A percentile compares a stretch with the other conserved stretches of the same genome.
Evolutionary conservation across 2,888 invertebrate genomes (phyloP).

Genomic region (Lysandra coridon): DNA sequence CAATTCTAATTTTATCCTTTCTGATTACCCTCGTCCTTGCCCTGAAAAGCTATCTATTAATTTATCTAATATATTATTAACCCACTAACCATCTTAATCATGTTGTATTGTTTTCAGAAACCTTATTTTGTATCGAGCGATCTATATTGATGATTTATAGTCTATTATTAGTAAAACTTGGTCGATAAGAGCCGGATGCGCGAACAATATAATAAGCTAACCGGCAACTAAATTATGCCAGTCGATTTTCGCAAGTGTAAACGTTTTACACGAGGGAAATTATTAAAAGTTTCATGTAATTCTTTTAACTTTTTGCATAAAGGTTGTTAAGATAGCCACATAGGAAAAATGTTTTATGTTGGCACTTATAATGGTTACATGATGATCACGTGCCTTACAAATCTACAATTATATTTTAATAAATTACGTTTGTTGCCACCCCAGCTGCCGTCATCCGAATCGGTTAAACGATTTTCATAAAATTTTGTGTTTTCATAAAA

Average conservation of each 20-base stretch:
- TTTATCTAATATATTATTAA: constrained; percentile 20
- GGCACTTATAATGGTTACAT: too few relatives aligned
- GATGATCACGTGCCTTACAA: background rate
- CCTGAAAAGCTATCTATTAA: constrained; percentile 22
- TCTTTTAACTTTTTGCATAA: background rate
- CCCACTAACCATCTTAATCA: constrained; percentile 5
- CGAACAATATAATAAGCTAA: constrained; percentile 40
- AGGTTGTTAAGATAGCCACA: background rate
- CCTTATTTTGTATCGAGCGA: constrained; percentile 16
- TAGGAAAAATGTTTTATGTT: too few relatives aligned
- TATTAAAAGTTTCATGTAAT: background rate
- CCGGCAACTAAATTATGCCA: background rate
- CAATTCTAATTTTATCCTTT: too few relatives aligned
- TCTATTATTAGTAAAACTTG: constrained; percentile 46
- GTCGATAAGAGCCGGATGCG: constrained; percentile 46
- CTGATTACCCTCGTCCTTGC: constrained; percentile 24
- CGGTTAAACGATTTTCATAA: too few relatives aligned
- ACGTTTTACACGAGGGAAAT: background rate
- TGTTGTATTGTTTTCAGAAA: constrained; percentile 21
- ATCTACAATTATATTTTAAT: background rate
- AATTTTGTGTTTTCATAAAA: too few relatives aligned
- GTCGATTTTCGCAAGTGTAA: background rate
- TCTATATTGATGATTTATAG: constrained; percentile 43
- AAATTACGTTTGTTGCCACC: too few relatives aligned
- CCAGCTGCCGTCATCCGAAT: too few relatives aligned